These are phyloP conservation scores for Drosophila anceps DNA, from an alignment of 2,888 invertebrate species.

Conservation along the genomic window DNA sequence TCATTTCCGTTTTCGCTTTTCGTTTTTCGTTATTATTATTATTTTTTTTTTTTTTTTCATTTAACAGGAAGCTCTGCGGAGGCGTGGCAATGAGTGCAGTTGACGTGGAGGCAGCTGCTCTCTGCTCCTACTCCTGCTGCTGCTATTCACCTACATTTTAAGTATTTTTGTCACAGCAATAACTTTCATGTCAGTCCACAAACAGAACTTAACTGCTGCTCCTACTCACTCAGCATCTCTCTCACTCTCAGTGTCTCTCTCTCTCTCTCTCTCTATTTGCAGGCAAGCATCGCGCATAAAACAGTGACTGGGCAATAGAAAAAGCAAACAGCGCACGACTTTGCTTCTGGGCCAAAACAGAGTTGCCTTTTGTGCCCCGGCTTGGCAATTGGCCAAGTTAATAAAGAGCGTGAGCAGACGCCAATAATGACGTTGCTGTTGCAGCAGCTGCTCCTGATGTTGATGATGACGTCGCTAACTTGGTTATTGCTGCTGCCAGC, in stretches of 20 bases:
- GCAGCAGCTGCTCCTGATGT: constrained; percentile 61
- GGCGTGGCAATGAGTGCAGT: constrained; percentile 60
- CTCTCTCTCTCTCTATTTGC: constrained; percentile 44
- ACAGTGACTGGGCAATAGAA: constrained; percentile 60
- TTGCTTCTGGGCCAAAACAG: constrained; percentile 47
- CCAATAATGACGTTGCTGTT: constrained; percentile 71
- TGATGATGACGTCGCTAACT: constrained; percentile 78
- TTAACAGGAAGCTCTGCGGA: constrained; percentile 24
- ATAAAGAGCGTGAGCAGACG: constrained; percentile 53
- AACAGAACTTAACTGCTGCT: constrained; percentile 60
- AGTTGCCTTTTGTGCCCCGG: constrained; percentile 60
- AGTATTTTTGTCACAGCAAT: constrained; percentile 72
- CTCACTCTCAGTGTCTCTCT: constrained; percentile 1
- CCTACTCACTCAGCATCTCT: constrained; percentile 11
- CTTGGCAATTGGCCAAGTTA: constrained; percentile 82
- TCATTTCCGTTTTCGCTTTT: constrained; percentile 65
- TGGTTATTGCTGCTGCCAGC: constrained; percentile 76
- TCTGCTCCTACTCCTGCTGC: constrained; percentile 2
- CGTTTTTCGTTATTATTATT: background rate
- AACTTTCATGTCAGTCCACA: constrained; percentile 77
- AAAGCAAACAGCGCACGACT: constrained; percentile 52
- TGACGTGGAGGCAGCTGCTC: constrained; percentile 28
- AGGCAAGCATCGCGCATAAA: constrained; percentile 48
- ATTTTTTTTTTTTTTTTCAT: constrained; percentile 10
- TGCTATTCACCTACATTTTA: constrained; percentile 30